phyloP scores from a whole-genome alignment of 1,140 invertebrate genomes.

The Monomorium pharaonis region DNA sequence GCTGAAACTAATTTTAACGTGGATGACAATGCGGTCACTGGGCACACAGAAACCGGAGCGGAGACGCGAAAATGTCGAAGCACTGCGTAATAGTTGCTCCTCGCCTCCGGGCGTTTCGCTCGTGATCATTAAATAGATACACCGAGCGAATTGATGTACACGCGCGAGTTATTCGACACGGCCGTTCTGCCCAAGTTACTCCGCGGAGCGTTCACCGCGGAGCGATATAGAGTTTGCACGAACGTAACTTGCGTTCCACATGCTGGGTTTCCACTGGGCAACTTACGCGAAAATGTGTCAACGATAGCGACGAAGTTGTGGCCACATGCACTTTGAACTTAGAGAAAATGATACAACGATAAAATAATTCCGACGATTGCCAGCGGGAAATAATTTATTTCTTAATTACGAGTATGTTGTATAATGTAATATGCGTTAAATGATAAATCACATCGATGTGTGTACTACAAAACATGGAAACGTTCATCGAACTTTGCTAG shows the following conservation, averaged over 20 bases:
- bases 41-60: not conserved
- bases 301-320: constrained; percentile 17
- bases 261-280: constrained; percentile 21
- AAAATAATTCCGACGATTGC: not conserved
- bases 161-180: constrained; percentile 37
- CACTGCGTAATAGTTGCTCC: constrained; percentile 28
- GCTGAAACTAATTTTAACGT: constrained; percentile 69
- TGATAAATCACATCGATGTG: too few relatives aligned
- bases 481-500: not conserved
- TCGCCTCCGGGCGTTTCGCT: constrained; percentile 33
- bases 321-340: not conserved
- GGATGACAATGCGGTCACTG: constrained; percentile 63
- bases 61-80: constrained; percentile 46
- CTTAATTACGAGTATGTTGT: not conserved
- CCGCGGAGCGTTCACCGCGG: not conserved
- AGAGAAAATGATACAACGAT: not conserved
- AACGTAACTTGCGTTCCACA: constrained; percentile 33
- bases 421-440: not conserved
- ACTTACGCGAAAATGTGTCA: constrained; percentile 46
- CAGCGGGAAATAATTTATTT: not conserved
- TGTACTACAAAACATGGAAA: not conserved
- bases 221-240: constrained; percentile 37
- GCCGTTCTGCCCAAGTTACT: constrained; percentile 18
- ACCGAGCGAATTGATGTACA: constrained; percentile 46
- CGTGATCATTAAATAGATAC: constrained; percentile 54